Evolutionary conservation across 2,888 invertebrate species (phyloP).

Genomic region (Empis stercorea): DNA sequence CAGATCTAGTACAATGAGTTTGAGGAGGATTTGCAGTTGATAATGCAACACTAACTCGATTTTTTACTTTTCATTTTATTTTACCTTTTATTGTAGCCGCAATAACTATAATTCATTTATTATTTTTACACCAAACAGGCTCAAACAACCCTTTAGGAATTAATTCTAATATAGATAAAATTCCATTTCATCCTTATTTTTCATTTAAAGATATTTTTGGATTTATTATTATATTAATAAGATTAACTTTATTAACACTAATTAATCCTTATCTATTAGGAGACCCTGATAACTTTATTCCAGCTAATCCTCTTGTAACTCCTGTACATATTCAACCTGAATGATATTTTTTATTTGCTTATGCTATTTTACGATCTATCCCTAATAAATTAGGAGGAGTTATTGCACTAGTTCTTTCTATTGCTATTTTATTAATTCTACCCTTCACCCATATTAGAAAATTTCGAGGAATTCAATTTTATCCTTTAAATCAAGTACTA

Average conservation of each 20-base stretch:
- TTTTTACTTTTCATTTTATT: slow-evolving; percentile 58
- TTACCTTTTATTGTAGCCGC: slow-evolving; percentile 53
- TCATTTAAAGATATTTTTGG: slow-evolving; percentile 49
- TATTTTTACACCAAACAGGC: slow-evolving; percentile 53
- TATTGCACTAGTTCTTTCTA: slow-evolving; percentile 39
- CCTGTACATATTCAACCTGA: slow-evolving; percentile 70
- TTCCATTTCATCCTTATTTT: slow-evolving; percentile 55
- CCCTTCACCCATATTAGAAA: slow-evolving; percentile 44
- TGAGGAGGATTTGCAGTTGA: slow-evolving; percentile 65
- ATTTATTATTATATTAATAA: slow-evolving; percentile 42
- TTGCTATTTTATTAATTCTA: slow-evolving; percentile 50
- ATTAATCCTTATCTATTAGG: slow-evolving; percentile 46
- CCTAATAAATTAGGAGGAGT: slow-evolving; percentile 71
- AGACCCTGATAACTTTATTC: slow-evolving; percentile 63
- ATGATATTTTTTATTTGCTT: slow-evolving; percentile 75
- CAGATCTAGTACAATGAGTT: slow-evolving; percentile 50
- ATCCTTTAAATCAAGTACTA: slow-evolving; percentile 45
- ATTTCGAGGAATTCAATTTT: slow-evolving; percentile 47
- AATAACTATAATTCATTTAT: slow-evolving; percentile 48
- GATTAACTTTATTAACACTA: slow-evolving; percentile 41
- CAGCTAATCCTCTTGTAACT: slow-evolving; percentile 39
- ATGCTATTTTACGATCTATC: slow-evolving; percentile 66
- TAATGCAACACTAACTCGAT: slow-evolving; percentile 63
- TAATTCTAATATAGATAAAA: slow-evolving; percentile 53
- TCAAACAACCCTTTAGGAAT: slow-evolving; percentile 54